A percentile compares a stretch with the other conserved stretches of the same genome.
Conservation (phyloP, 2,113 vertebrate species). For the Strigops habroptila region DNA sequence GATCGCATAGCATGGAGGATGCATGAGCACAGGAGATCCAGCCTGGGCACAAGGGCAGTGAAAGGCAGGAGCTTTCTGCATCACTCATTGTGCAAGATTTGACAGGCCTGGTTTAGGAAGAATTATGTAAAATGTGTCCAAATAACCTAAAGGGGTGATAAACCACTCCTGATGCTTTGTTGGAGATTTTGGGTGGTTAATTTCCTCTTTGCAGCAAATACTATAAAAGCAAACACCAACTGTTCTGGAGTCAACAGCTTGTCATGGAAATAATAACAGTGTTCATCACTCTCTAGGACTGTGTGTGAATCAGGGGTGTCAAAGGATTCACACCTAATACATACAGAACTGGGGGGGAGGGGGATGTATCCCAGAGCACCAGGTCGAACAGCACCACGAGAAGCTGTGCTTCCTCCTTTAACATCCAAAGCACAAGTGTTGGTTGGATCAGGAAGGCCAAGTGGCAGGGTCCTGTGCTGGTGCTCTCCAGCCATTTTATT, state of each 20-base stretch:
- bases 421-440: not conserved
- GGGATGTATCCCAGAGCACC: not conserved
- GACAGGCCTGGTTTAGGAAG: not conserved
- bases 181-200: not conserved
- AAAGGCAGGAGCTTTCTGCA: not conserved
- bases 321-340: not conserved
- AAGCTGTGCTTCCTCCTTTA: not conserved
- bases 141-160: not conserved
- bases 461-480: accelerated
- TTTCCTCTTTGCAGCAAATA: not conserved
- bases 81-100: not conserved
- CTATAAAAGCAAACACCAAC: not conserved
- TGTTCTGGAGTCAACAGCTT: not conserved
- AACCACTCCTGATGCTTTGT: not conserved
- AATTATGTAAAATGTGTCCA: not conserved
- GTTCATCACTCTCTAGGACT: not conserved
- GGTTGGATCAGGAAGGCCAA: not conserved
- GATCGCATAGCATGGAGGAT: not conserved
- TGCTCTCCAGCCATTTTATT: not conserved
- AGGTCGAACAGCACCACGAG: not conserved
- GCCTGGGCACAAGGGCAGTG: not conserved
- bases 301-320: not conserved
- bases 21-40: not conserved
- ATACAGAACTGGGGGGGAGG: not conserved
- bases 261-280: not conserved